These are phyloP conservation scores for Brevipalpus yothersi DNA, from an alignment of 1,140 invertebrate genomes.

Conservation along the genomic window DNA sequence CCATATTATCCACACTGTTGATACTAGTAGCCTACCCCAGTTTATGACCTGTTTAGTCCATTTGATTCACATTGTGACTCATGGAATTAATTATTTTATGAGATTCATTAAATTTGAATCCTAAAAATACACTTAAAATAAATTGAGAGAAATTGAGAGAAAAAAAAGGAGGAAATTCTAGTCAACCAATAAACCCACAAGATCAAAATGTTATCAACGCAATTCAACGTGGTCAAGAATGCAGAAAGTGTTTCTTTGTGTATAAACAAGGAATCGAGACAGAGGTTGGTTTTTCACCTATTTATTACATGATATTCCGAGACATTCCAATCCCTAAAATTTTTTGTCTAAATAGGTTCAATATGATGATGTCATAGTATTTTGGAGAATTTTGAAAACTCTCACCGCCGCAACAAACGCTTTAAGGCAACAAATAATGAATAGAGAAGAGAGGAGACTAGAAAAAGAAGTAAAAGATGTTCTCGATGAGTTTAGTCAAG, in stretches of 20 bases:
- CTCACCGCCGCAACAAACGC: constrained; percentile 81
- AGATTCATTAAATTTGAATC: no score
- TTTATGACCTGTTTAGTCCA: no score
- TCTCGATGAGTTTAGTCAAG: constrained; percentile 74
- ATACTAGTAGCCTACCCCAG: no score
- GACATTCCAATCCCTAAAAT: background rate
- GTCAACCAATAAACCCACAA: no score
- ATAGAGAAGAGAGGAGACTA: constrained; percentile 37
- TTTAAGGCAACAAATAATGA: constrained; percentile 64
- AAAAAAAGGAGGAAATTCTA: no score
- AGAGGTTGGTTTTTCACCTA: constrained; percentile 27
- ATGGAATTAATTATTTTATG: no score
- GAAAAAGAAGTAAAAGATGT: constrained; percentile 93
- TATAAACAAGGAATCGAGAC: constrained; percentile 53
- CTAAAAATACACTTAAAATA: no score
- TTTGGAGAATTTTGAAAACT: constrained; percentile 90
- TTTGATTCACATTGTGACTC: no score
- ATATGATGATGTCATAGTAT: constrained; percentile 82
- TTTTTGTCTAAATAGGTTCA: background rate
- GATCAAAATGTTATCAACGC: constrained; percentile 22
- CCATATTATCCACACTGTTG: no score
- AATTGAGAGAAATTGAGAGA: no score
- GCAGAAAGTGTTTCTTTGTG: constrained; percentile 70
- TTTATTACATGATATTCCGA: constrained; percentile 6
- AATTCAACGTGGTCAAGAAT: constrained; percentile 53